Conservation (phyloP, 2,888 invertebrate species). For the Mellilla xanthometata region DNA sequence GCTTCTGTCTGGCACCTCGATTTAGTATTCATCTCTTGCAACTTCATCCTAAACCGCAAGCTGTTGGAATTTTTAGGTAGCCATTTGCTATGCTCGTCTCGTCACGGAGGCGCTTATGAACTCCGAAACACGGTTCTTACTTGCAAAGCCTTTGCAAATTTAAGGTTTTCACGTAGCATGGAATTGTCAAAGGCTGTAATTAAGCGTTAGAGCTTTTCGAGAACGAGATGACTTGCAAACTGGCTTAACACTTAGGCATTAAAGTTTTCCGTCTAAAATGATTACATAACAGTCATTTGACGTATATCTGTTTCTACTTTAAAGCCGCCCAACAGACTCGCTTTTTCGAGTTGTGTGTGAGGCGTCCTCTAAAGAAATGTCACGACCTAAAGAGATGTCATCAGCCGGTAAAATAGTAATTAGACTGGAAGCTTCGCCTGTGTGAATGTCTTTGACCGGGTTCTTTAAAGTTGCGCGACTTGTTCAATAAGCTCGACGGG, state of each 20-base stretch:
- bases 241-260: constrained; percentile 1
- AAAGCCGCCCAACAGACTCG: constrained; percentile 13
- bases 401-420: constrained; percentile 46
- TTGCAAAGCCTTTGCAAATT: constrained; percentile 18
- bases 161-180: constrained; percentile 6
- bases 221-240: constrained; percentile 3
- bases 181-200: constrained; percentile 13
- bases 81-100: constrained; percentile 18
- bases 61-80: constrained; percentile 17
- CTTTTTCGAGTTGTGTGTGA: constrained; percentile 18
- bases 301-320: neutral
- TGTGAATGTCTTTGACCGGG: constrained; percentile 32
- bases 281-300: constrained; percentile 3
- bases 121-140: constrained; percentile 12
- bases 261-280: neutral
- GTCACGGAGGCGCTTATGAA: constrained; percentile 18
- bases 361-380: constrained; percentile 5
- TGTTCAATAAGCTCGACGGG: constrained; percentile 22
- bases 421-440: constrained; percentile 34
- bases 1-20: constrained; percentile 7
- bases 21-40: constrained; percentile 20
- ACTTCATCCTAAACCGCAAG: constrained; percentile 17
- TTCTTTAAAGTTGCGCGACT: constrained; percentile 28
- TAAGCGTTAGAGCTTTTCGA: constrained; percentile 12
- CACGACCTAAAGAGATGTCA: constrained; percentile 35